These are phyloP conservation scores for Chelon labrosus DNA, from an alignment of 2,797 vertebrate genomes.

Conservation along the genomic window DNA sequence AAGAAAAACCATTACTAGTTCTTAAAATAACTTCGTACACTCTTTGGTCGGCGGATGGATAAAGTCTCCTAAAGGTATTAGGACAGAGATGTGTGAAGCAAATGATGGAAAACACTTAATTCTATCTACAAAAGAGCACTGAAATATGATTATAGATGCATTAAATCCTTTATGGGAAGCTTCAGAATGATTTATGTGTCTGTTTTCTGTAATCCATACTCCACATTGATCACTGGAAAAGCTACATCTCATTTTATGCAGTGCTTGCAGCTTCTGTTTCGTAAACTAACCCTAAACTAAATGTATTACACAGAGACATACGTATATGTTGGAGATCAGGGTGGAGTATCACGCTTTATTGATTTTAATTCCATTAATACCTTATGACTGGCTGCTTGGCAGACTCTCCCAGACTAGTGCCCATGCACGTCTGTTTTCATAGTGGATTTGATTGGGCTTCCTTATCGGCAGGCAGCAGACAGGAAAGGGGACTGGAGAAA, in stretches of 20 bases:
- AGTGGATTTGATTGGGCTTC: constrained; percentile 63
- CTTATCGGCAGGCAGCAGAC: constrained; percentile 80
- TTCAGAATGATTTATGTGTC: not conserved
- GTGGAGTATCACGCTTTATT: constrained; percentile 63
- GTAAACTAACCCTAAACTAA: not conserved
- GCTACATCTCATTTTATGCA: not conserved
- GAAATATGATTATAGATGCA: not conserved
- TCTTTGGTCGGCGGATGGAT: not conserved
- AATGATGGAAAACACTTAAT: not conserved
- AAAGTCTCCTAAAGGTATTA: not conserved
- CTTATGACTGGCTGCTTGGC: constrained; percentile 59
- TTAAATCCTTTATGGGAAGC: not conserved
- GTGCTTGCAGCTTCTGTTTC: not conserved
- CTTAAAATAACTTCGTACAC: not conserved
- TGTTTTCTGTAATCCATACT: not conserved
- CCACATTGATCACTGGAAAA: not conserved
- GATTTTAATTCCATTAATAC: constrained; percentile 81
- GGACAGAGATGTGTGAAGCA: too few species aligned
- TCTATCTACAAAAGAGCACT: not conserved
- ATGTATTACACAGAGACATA: not conserved
- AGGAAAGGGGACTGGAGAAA: constrained; percentile 61
- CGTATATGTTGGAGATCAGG: constrained; percentile 3
- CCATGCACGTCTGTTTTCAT: constrained; percentile 62
- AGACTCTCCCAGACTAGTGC: constrained; percentile 44
- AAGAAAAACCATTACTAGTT: not conserved